phyloP scores from a whole-genome alignment of 2,113 vertebrate genomes.

The Nesoenas mayeri region DNA sequence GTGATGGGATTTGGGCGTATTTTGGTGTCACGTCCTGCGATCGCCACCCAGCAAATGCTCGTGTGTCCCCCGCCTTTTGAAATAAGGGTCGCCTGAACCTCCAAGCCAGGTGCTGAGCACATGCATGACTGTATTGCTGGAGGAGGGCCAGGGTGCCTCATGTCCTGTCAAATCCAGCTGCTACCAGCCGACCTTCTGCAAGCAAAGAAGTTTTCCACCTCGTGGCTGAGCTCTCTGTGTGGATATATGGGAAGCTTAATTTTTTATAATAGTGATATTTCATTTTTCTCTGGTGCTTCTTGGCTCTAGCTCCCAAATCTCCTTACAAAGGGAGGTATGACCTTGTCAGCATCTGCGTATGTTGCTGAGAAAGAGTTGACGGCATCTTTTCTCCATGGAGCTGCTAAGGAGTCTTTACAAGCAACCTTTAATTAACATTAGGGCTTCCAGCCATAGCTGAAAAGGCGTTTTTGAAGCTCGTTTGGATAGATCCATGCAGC shows the following conservation, averaged over 20 bases:
- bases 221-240: background rate
- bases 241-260: accelerated
- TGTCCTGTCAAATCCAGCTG: background rate
- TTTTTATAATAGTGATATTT: background rate
- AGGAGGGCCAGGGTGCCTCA: background rate
- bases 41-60: background rate
- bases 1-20: accelerated
- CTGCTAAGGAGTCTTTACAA: background rate
- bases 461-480: background rate
- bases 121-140: background rate
- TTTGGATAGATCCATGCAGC: background rate
- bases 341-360: background rate
- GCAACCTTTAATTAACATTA: background rate
- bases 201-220: background rate
- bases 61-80: accelerated
- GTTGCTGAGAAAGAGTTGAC: background rate
- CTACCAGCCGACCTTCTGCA: background rate
- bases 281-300: background rate
- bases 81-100: background rate
- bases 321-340: background rate
- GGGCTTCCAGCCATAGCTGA: background rate
- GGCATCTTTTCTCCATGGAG: background rate
- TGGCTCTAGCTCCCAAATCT: background rate
- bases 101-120: background rate
- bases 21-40: background rate